These are phyloP conservation scores for Melanotaenia nigrans DNA, from an alignment of 2,797 vertebrate genomes.

Conservation along the genomic window DNA sequence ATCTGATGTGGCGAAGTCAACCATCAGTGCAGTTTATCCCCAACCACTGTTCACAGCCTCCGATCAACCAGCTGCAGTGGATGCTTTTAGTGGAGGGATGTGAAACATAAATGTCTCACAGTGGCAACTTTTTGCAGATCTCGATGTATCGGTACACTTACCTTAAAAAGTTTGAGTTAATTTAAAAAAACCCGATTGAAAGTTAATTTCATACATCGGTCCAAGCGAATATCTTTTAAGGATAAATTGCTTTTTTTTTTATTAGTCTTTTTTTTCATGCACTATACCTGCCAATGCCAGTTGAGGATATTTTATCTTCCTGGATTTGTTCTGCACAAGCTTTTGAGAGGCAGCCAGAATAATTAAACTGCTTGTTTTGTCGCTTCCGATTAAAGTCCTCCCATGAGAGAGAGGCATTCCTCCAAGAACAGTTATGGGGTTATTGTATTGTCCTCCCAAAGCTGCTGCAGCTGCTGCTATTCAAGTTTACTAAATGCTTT, in stretches of 20 bases:
- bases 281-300: neutral
- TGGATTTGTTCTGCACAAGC: neutral
- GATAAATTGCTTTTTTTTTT: neutral
- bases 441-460: conserved; percentile 49
- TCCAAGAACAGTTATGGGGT: conserved; percentile 55
- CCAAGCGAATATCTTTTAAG: neutral
- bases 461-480: conserved; percentile 40
- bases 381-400: conserved; percentile 30
- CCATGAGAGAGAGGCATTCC: conserved; percentile 67
- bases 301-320: neutral
- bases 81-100: neutral
- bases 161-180: neutral
- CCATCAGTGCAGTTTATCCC: conserved; percentile 16
- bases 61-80: neutral
- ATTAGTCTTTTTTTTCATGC: neutral
- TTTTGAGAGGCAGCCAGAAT: conserved; percentile 28
- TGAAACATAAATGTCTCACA: neutral
- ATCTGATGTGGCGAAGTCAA: conserved; percentile 13
- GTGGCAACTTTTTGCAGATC: neutral
- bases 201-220: neutral
- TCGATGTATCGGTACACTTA: neutral
- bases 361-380: conserved; percentile 47
- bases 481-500: conserved; percentile 52
- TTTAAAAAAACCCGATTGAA: neutral
- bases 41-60: neutral